Base-by-base conservation (phyloP, 2,113 vertebrate species). In the Tylochromis polylepis region DNA sequence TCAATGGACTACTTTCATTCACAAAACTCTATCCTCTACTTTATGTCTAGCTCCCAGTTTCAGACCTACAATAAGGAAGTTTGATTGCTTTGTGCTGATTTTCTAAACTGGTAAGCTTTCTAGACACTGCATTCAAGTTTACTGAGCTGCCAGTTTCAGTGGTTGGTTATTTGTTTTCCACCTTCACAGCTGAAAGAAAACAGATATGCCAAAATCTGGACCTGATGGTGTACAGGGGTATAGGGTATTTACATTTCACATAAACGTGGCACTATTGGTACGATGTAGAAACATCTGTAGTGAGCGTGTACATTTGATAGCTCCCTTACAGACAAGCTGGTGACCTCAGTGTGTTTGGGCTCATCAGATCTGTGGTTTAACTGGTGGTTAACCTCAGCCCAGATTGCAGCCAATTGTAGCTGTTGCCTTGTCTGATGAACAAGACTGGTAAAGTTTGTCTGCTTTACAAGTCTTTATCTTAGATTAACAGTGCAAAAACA, bases 351-450 rank as follows among this genome's bases (percentile, higher is more conserved):
- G 70, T 87, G 41, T 2, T 14, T 81, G 38, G 75, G 59, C 57
- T 81, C 49, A 85, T 86, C 56, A 84, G 83, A 82, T 12, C 22
- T 36, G 56, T 4, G 53, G 14, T 79, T 88, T 31, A 82, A 57
- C 79, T 56, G 60, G 89, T 88, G 89, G 89, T 90, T 87, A 86
- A 87, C 84, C 85, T 57, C 88, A 91, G 36, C 22, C 83, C 46
- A 82, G 56, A 75, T 65, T 59, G 41, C 53, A 82, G 56, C 72
- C 81, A 60, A 60, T 51, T 86, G 36, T 27, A 51, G 16, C 72
- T 22, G 29, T 56, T 36, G 56, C 22, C 18, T 82, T 22, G 2
- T 84, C 53, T 59, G 51, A 38, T 77, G 20, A 83, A 29, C 14
- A 18, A 24, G 20, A 60, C 46, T n/a, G 10, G 38, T 56, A 4